A percentile compares a stretch with the other conserved stretches of the same genome.
These are phyloP conservation scores for Pinctada fucata DNA, from an alignment of 2,888 invertebrate genomes.

Conservation along the genomic window DNA sequence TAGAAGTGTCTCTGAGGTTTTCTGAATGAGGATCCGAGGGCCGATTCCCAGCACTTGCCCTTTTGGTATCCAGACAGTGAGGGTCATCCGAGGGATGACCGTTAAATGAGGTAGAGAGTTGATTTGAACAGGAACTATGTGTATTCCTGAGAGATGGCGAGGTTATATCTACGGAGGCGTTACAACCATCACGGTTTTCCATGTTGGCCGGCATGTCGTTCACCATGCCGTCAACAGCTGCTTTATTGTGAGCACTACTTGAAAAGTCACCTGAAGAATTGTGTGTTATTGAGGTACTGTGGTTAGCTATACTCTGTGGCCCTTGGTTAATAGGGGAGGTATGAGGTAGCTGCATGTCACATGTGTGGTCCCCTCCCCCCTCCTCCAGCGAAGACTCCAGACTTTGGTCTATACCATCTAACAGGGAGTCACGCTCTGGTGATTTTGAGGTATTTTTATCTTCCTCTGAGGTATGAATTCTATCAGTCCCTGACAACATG, in stretches of 20 bases:
- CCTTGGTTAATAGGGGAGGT: neutral
- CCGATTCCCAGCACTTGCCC: neutral
- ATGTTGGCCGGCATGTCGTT: neutral
- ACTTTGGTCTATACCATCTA: conserved; percentile 58
- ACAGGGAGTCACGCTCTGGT: conserved; percentile 19
- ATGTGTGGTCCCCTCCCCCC: neutral
- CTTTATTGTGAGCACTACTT: neutral
- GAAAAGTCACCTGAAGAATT: neutral
- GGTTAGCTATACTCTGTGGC: conserved; percentile 2
- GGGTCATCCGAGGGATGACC: conserved; percentile 7
- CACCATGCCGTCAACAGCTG: neutral
- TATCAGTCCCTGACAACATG: conserved; percentile 53
- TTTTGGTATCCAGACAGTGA: neutral
- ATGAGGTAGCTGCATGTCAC: neutral
- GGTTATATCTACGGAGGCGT: neutral
- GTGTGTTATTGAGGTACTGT: neutral
- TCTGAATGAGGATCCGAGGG: neutral
- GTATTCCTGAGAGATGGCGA: conserved; percentile 15
- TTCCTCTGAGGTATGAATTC: conserved; percentile 39
- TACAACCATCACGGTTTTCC: neutral
- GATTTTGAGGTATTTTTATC: neutral
- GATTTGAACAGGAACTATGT: conserved; percentile 18
- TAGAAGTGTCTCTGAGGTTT: neutral
- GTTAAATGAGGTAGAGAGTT: conserved; percentile 22
- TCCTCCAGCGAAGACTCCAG: conserved; percentile 34